Base-by-base conservation (phyloP, 2,888 invertebrate species). In the Drosophila incognita region DNA sequence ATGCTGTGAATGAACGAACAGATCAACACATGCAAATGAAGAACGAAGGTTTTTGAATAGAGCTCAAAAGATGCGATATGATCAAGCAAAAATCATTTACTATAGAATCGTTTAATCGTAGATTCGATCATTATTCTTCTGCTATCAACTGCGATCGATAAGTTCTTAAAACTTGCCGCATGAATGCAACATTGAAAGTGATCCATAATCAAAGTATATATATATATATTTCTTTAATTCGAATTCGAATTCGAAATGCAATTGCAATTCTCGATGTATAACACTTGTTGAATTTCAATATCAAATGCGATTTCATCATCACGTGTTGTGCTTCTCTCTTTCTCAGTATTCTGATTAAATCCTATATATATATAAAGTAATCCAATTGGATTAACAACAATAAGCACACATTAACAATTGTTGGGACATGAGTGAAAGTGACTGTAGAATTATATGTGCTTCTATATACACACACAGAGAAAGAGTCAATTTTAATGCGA, bases 341-440 rank as follows among this genome's bases (percentile, higher is more conserved):
- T 24, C 31, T 31, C 18, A 18, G 27, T 13, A 35, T 18, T 35
- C 59, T 29, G 48, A 53, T 31, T 48, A 67, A 48, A 56, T 57
- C 36, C 4, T 48, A 27, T 21, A n/a, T n/a, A 11, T 36, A 35
- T 29, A 35, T 59, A 24, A 24, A 48, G 6, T 40, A 57, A 29
- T 62, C 53, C 29, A 67, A 67, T 63, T 68, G 53, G 38, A 63
- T 24, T 24, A 61, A 27, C 27, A 54, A 24, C 21, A 21, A 46
- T 24, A 46, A 46, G 46, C 46, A 46, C 21, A 46, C 46, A 46
- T 24, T 24, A 15, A 7, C 46, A 46, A 46, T 46, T 18, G 18
- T 38, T 8, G 38, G 38, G 18, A 8, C 18, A n/a, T n/a, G 15
- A 46, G 46, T 24, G 46, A 46, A 46, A 46, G 46, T 24, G 46